Evolutionary conservation across 2,888 invertebrate species (phyloP), one percentile per base, ranked within the genome.

Genomic region (Pseudococcus viburni): DNA sequence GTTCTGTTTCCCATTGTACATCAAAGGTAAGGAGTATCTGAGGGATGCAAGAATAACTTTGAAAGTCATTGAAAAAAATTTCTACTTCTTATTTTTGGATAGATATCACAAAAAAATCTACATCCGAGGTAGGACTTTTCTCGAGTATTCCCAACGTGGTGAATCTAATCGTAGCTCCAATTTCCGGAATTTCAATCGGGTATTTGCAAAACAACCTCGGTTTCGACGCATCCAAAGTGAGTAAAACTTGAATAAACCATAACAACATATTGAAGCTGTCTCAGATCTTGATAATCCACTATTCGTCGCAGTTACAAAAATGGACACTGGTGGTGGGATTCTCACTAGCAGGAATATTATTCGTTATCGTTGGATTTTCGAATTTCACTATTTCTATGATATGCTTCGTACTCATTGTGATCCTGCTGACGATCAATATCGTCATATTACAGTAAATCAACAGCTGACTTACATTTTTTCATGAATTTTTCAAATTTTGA

Each of bases 1-100:
- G 5, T 26, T 22, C 22, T 80, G 80, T 51, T 48, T 87, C 4
- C 87, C 87, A 19, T 26, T 87, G 8, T 87, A 87, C 46, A 48
- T 87, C 19, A 87, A 87, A 87, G 87, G 87, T 87, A 15, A n/a
- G 86, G 83, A 42, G 9, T 9, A 8, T 19, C 3, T 33, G 26
- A 33, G 26, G 26, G 26, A 33, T 33, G 6, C 39, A 6, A 39
- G 3, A 39, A 39, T 39, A 6, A 39, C 6, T 6, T 39, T 39
- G 5, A 33, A 42, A 42, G 9, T 42, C 5, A 42, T 8, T 42
- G 3, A 2, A 33, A 0, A 5, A 42, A 42, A 42, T 3, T 8
- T 42, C 42, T 42, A 0, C 9, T 42, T 42, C 5, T 33, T 33
- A 33, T 33, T 33, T 3, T 33, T 1, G 1, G 3, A 9, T 51